Evolutionary conservation across 2,797 vertebrate genomes (phyloP), one percentile per base, ranked within the genome.

Genomic region (Muscicapa striata): DNA sequence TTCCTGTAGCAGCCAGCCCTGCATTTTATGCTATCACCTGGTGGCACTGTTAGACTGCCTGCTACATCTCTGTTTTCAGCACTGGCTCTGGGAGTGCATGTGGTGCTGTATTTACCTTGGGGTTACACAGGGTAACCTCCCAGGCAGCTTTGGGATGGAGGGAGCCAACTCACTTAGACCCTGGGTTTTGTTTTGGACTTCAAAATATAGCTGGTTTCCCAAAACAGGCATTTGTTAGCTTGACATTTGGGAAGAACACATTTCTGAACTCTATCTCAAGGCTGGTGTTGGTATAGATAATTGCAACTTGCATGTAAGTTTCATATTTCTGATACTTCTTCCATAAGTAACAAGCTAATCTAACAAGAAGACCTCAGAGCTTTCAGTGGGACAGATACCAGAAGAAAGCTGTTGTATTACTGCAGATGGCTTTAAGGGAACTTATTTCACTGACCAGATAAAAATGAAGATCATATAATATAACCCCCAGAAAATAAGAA

Each of bases 31-130:
- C 77, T 34, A 36, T 95, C 94, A 91, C 30, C 62, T 93, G 91
- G 85, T 92, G 91, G 91, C 93, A 87, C 73, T 94, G 84, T 92
- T 74, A 68, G 2, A 61, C 89, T 57, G 52, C 43, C 63, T 90
- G 75, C 52, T 15, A 26, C 58, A 64, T 24, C 38, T 30, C 26
- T 18, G 8, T 4, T 36, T 38, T 10, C 77, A 46, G n/a, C 6
- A n/a, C 41, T 40, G 4, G 34, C 59, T 78, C 45, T 66, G 22
- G 17, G 24, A 81, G 38, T 11, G 34, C 49, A 11, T 9, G 2
- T 2, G 1, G 1, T 22, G 29, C 55, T 79, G n/a, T 6, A 5
- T 26, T n/a, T 27, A 24, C 40, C 41, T 41, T 9, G 30, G 29
- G 36, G 5, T 24, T 24, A 43, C 27, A 17, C 13, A 14, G 30